Percentiles rank a stretch among this genome's conserved stretches.
phyloP scores from a whole-genome alignment of 2,888 invertebrate species.

The Sphaerophoria rueppellii region DNA sequence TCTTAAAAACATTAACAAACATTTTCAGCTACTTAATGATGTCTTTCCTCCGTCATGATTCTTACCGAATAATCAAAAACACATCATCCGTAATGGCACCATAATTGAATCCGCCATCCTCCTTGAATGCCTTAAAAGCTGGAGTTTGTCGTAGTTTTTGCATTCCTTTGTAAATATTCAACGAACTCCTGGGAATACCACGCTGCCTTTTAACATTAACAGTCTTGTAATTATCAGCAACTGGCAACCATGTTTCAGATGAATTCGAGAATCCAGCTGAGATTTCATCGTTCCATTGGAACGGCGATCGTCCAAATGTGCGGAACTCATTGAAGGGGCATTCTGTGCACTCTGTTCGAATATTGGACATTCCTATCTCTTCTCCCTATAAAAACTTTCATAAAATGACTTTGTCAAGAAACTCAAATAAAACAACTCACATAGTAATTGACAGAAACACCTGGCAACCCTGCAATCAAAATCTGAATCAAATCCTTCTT shows the following conservation, averaged over 20 bases:
- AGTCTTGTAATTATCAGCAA: constrained; percentile 84
- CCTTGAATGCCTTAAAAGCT: constrained; percentile 79
- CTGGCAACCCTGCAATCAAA: constrained; percentile 88
- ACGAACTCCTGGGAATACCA: constrained; percentile 83
- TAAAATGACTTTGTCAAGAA: background rate
- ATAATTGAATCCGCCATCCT: constrained; percentile 76
- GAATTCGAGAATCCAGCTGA: constrained; percentile 86
- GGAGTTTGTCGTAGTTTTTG: constrained; percentile 82
- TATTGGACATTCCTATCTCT: constrained; percentile 86
- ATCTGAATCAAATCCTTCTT: constrained; percentile 88
- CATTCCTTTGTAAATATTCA: constrained; percentile 84
- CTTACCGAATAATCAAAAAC: constrained; percentile 78
- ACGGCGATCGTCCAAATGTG: constrained; percentile 84
- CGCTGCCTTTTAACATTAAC: constrained; percentile 85
- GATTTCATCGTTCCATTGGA: constrained; percentile 84
- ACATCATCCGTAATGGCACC: constrained; percentile 78
- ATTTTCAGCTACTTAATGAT: background rate
- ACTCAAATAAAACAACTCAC: constrained; percentile 78
- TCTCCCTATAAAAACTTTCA: constrained; percentile 83
- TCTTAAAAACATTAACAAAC: constrained; percentile 53
- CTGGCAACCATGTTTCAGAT: constrained; percentile 86
- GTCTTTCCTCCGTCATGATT: too few relatives aligned
- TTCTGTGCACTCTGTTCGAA: constrained; percentile 83
- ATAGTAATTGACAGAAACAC: constrained; percentile 90
- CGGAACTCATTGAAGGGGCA: constrained; percentile 80